Evolutionary conservation across 2,888 invertebrate species (phyloP).

Genomic region (Polylopha cassiicola): DNA sequence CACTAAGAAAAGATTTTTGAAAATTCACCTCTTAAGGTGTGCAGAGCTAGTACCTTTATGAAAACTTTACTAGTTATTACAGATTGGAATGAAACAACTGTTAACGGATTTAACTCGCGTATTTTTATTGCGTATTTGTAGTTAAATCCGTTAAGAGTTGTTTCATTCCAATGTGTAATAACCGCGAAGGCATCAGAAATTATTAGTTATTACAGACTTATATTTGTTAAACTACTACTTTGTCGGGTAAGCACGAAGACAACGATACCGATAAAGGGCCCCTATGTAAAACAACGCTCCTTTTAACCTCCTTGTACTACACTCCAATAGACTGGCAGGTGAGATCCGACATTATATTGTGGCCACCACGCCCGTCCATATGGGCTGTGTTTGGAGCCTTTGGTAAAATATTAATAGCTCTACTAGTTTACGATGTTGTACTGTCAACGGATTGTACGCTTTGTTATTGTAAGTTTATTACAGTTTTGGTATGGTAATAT

Average conservation of each 20-base stretch:
- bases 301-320: conserved; percentile 28
- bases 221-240: not conserved
- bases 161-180: too few relatives aligned
- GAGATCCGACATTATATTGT: conserved; percentile 65
- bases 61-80: too few relatives aligned
- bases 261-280: not conserved
- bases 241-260: not conserved
- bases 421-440: conserved; percentile 19
- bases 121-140: too few relatives aligned
- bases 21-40: too few relatives aligned
- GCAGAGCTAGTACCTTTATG: too few relatives aligned
- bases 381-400: conserved; percentile 59
- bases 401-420: conserved; percentile 41
- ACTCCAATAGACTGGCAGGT: conserved; percentile 57
- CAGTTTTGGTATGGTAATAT: too few relatives aligned
- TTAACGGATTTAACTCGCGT: too few relatives aligned
- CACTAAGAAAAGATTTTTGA: too few relatives aligned
- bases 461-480: conserved; percentile 4
- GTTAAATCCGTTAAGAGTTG: too few relatives aligned
- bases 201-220: too few relatives aligned
- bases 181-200: too few relatives aligned
- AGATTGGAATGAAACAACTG: too few relatives aligned
- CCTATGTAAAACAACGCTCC: conserved; percentile 15
- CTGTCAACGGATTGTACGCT: conserved; percentile 23
- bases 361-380: conserved; percentile 68